These are phyloP conservation scores for Sphaeridia pumilis DNA, from an alignment of 2,888 invertebrate genomes.

Conservation along the genomic window DNA sequence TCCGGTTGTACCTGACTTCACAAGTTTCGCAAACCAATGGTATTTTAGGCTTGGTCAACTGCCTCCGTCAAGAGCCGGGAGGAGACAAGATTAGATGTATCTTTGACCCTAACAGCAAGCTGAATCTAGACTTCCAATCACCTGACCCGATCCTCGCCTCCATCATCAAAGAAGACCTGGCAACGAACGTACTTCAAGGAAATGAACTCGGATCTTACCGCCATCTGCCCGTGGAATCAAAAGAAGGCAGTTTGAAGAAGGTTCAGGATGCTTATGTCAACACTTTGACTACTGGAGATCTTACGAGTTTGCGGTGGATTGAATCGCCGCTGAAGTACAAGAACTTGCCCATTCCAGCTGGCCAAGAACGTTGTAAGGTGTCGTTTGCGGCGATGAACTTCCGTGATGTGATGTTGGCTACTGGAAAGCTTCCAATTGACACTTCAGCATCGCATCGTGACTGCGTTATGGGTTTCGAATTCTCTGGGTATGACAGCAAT, in stretches of 20 bases:
- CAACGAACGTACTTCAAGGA: conserved; percentile 41
- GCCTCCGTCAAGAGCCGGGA: conserved; percentile 74
- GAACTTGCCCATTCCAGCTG: neutral
- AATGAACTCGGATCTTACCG: conserved; percentile 78
- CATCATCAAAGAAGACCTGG: conserved; percentile 11
- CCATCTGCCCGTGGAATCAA: conserved; percentile 54
- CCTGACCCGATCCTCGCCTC: neutral
- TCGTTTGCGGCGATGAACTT: conserved; percentile 81
- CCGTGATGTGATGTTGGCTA: conserved; percentile 87
- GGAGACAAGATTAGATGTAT: conserved; percentile 60
- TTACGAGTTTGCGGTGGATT: conserved; percentile 70
- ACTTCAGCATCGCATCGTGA: conserved; percentile 52
- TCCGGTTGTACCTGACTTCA: conserved; percentile 56
- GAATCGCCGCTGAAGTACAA: conserved; percentile 40
- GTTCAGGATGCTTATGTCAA: conserved; percentile 65
- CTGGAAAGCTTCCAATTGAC: conserved; percentile 75
- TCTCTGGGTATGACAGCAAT: conserved; percentile 42
- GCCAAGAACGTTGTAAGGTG: conserved; percentile 44
- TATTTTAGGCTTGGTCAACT: conserved; percentile 75
- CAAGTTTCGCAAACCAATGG: conserved; percentile 59
- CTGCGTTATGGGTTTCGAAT: conserved; percentile 51
- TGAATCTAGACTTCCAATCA: conserved; percentile 4
- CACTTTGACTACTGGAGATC: conserved; percentile 65
- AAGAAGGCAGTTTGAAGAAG: no score
- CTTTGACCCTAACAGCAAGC: neutral